Conservation (phyloP, 2,888 invertebrate genomes). For the Pinctada fucata region DNA sequence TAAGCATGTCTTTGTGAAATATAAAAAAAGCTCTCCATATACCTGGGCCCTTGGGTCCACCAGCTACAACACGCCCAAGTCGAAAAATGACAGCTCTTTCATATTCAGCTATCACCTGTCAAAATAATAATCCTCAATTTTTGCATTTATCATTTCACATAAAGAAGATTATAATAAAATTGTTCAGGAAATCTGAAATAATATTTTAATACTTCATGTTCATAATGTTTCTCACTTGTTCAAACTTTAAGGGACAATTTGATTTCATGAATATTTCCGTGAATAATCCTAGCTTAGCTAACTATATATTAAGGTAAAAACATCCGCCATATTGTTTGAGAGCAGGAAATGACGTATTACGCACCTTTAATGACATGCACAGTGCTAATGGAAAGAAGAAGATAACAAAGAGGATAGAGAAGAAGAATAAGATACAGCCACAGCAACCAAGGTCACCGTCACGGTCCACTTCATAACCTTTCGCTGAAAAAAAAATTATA, state of each 20-base stretch:
- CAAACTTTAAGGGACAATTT: too few species aligned
- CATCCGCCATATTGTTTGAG: too few species aligned
- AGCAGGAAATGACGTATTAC: too few species aligned
- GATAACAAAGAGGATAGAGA: conserved; percentile 46
- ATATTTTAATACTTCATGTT: too few species aligned
- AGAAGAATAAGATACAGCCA: conserved; percentile 45
- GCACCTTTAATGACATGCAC: conserved; percentile 47
- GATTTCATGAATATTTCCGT: too few species aligned
- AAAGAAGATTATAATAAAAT: too few species aligned
- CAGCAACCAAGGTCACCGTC: conserved; percentile 49
- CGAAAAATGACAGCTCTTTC: conserved; percentile 61
- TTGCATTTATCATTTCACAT: not conserved
- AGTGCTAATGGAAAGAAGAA: conserved; percentile 51
- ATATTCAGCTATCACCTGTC: conserved; percentile 57
- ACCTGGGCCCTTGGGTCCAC: conserved; percentile 58
- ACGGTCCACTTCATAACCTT: not conserved
- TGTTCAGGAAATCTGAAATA: too few species aligned
- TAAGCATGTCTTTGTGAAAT: too few species aligned
- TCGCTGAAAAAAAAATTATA: not conserved
- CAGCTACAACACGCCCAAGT: conserved; percentile 75
- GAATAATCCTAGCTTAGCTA: too few species aligned
- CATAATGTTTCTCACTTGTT: too few species aligned
- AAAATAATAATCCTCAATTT: not conserved
- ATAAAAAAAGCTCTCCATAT: not conserved
- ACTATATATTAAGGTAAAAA: too few species aligned